phyloP scores from a whole-genome alignment of 1,140 invertebrate species.

The Ceratina japonica region DNA sequence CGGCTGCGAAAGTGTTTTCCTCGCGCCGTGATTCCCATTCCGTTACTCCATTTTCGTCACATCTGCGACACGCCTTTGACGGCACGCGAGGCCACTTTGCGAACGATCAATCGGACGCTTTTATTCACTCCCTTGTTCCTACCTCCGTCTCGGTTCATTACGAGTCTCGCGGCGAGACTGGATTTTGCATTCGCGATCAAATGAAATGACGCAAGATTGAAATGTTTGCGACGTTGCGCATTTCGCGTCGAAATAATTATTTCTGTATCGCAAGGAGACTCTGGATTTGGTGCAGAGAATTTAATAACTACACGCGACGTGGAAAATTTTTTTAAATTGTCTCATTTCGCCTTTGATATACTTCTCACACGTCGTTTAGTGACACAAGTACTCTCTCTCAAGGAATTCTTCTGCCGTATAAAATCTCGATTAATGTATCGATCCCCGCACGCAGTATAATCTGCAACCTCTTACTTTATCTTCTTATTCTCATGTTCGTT shows the following conservation, averaged over 20 bases:
- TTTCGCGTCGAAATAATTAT: too few relatives aligned
- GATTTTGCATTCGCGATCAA: too few relatives aligned
- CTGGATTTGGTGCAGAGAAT: too few relatives aligned
- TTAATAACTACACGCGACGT: too few relatives aligned
- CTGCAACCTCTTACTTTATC: constrained; percentile 1
- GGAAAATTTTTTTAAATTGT: too few relatives aligned
- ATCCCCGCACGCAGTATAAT: not conserved
- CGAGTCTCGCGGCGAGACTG: too few relatives aligned
- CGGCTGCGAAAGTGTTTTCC: constrained; percentile 20
- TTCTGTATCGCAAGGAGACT: too few relatives aligned
- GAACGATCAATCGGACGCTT: constrained; percentile 12
- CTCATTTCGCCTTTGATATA: not conserved
- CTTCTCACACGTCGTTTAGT: too few relatives aligned
- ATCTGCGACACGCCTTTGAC: constrained; percentile 36
- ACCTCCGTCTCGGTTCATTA: not conserved
- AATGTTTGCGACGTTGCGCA: too few relatives aligned
- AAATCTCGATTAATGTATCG: constrained; percentile 1
- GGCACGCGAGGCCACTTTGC: not conserved
- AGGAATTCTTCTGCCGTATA: not conserved
- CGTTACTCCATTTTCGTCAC: constrained; percentile 7
- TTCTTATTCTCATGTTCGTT: not conserved
- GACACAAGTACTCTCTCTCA: too few relatives aligned
- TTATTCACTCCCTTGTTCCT: not conserved
- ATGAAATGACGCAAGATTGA: too few relatives aligned
- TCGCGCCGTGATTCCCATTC: not conserved